These are phyloP conservation scores for Malacoraja senta DNA, from an alignment of 2,797 vertebrate genomes.

Conservation along the genomic window DNA sequence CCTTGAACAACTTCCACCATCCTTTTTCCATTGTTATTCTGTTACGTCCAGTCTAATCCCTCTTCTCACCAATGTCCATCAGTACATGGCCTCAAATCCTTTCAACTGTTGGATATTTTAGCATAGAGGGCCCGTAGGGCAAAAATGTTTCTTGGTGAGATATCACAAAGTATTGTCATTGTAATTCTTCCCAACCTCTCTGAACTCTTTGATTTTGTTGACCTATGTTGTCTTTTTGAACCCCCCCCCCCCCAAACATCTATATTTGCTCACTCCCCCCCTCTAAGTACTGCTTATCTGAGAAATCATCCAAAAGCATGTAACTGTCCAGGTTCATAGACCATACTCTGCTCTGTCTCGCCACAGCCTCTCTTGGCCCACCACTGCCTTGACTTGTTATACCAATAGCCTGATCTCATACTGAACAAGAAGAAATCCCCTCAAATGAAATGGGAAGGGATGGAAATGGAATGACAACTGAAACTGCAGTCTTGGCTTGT, in stretches of 20 bases:
- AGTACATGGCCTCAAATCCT: not conserved
- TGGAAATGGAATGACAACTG: not conserved
- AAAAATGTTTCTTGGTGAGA: not conserved
- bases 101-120: not conserved
- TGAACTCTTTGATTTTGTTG: not conserved
- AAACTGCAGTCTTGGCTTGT: not conserved
- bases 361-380: not conserved
- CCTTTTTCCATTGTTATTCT: no score
- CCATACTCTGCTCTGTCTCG: not conserved
- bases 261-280: not conserved
- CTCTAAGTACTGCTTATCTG: not conserved
- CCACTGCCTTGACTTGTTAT: not conserved
- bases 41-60: not conserved
- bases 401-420: not conserved
- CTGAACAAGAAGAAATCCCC: not conserved
- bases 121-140: not conserved
- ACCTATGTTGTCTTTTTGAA: not conserved
- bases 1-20: no score
- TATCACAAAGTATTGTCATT: not conserved
- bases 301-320: not conserved
- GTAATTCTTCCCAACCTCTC: not conserved
- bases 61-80: not conserved
- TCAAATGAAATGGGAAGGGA: not conserved
- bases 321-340: not conserved
- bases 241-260: not conserved